phyloP scores from a whole-genome alignment of 1,140 invertebrate species.

The Artemia franciscana region DNA sequence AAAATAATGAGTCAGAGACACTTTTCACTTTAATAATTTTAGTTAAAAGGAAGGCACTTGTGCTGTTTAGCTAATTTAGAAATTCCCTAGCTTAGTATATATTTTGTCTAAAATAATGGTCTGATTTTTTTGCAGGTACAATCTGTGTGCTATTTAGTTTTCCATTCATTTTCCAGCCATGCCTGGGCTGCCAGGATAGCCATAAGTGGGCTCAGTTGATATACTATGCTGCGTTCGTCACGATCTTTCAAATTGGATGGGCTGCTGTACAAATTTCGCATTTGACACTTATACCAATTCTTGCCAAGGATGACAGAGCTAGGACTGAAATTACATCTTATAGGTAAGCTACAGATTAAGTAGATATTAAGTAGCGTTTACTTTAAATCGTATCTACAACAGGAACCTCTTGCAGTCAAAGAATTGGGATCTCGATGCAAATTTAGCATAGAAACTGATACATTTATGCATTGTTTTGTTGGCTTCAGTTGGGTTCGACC shows the following conservation, averaged over 20 bases:
- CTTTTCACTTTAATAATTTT: no score
- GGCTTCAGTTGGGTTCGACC: no score
- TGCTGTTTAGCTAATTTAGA: constrained; percentile 9
- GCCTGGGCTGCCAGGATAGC: constrained; percentile 36
- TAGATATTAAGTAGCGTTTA: no score
- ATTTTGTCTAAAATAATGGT: not conserved
- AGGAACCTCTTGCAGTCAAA: no score
- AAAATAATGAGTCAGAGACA: no score
- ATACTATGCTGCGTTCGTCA: constrained; percentile 70
- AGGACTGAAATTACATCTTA: constrained; percentile 61
- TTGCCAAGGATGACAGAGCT: constrained; percentile 16
- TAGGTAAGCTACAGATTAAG: no score
- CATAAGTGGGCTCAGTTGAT: constrained; percentile 48
- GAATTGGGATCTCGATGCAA: no score
- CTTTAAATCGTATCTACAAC: no score
- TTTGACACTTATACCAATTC: constrained; percentile 40
- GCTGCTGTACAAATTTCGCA: constrained; percentile 83
- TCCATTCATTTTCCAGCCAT: constrained; percentile 70
- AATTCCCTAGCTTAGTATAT: not conserved
- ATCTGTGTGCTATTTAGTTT: constrained; percentile 53
- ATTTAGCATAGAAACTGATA: no score
- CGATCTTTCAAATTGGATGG: constrained; percentile 93
- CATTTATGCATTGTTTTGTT: no score
- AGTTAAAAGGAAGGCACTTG: no score
- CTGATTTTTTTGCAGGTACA: constrained; percentile 29